Conservation (phyloP, 2,113 vertebrate species). For the Tinamus guttatus region DNA sequence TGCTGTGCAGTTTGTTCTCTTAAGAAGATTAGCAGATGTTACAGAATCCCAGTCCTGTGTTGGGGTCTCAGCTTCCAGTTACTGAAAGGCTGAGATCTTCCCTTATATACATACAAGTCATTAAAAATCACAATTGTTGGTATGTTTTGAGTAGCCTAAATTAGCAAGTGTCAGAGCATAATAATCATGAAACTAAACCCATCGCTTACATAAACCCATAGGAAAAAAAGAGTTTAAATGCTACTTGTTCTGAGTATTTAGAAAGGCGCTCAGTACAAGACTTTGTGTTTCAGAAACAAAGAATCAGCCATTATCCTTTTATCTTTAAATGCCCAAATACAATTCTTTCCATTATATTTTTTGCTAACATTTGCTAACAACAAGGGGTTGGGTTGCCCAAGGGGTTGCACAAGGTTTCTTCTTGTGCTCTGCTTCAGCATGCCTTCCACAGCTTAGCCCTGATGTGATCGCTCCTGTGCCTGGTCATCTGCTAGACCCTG, state of each 20-base stretch:
- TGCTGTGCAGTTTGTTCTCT: neutral
- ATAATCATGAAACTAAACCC: neutral
- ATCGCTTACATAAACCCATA: neutral
- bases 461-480: neutral
- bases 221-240: neutral
- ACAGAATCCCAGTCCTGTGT: slow-evolving; percentile 1
- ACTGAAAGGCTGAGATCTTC: neutral
- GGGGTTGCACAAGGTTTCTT: neutral
- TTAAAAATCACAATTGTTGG: neutral
- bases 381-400: no score
- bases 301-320: neutral
- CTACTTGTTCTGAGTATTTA: neutral
- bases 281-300: neutral
- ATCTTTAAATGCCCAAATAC: neutral
- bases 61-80: neutral
- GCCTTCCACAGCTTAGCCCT: neutral
- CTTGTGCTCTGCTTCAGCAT: neutral
- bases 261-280: neutral
- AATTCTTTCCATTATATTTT: neutral
- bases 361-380: no score
- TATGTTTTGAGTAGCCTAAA: slow-evolving; percentile 30
- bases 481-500: neutral
- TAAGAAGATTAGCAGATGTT: slow-evolving; percentile 43
- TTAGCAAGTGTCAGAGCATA: neutral
- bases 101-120: slow-evolving; percentile 21